Percentiles rank a stretch among this genome's conserved stretches.
phyloP scores from a whole-genome alignment of 2,888 invertebrate genomes.

The Notocelia uddmanniana region DNA sequence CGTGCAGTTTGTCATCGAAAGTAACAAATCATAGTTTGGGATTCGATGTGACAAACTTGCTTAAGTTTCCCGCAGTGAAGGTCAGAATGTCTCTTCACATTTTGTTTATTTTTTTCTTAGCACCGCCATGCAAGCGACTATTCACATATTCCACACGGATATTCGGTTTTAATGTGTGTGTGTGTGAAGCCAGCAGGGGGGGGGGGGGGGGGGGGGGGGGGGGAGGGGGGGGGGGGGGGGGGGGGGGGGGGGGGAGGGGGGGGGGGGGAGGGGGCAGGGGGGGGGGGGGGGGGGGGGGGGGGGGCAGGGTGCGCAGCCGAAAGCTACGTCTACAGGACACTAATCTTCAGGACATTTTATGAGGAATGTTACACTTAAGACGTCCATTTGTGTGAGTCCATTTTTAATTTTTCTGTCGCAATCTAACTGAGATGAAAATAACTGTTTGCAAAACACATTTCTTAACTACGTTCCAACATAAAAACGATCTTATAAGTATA shows the following conservation, averaged over 20 bases:
- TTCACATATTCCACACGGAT: constrained; percentile 36
- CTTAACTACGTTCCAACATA: too few relatives aligned
- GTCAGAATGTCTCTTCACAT: background rate
- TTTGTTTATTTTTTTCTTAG: constrained; percentile 30
- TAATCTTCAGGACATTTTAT: constrained; percentile 27
- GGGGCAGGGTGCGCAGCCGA: too few relatives aligned
- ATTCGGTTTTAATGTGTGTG: constrained; percentile 49
- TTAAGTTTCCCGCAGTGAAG: background rate
- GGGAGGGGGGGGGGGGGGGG: too few relatives aligned
- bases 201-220: too few relatives aligned
- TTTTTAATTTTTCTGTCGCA: too few relatives aligned
- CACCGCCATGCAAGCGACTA: constrained; percentile 29
- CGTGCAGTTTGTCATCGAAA: background rate
- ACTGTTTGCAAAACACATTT: background rate
- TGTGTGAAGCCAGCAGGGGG: too few relatives aligned
- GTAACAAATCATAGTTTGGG: background rate
- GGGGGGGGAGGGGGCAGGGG: too few relatives aligned
- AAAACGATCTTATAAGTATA: too few relatives aligned
- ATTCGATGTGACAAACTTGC: constrained; percentile 3
- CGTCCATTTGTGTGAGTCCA: background rate
- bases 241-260: too few relatives aligned
- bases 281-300: too few relatives aligned
- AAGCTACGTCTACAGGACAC: too few relatives aligned
- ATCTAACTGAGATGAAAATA: background rate
- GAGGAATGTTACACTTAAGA: constrained; percentile 27